Base-by-base conservation (phyloP, 2,797 vertebrate species). In the Morelia viridis region DNA sequence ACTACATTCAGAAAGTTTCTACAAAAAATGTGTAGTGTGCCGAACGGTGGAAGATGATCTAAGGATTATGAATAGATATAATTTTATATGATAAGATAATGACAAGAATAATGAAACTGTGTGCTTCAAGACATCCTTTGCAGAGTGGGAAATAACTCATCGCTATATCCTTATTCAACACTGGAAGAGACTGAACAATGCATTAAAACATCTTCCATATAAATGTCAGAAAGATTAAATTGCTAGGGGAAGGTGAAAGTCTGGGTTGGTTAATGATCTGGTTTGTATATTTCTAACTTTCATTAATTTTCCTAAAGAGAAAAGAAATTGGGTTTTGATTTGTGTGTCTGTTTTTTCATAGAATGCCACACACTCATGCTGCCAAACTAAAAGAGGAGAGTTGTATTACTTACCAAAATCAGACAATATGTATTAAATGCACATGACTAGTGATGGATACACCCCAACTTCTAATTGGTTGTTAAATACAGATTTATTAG, bases 51-150 rank as follows among this genome's bases (percentile, higher is more conserved):
- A 60, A 46, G 57, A 91, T 11, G 28, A 56, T 28, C 46, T 84
- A 88, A 83, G 58, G 86, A 62, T 88, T 88, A 62, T 83, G 71
- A 92, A 84, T 83, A 92, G 58, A 41, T 83, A 46, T 41, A 28
- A 83, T 89, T 89, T 89, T 93, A 56, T 61, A 60, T 68, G 53
- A 83, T 88, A 90, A 84, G 15, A 84, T 90, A 90, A 90, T 88
- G 92, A 64, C n/a, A 90, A 71, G 88, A 92, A 76, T 61, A 90
- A 92, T 92, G 41, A 87, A 76, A 53, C 58, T 76, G 64, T n/a
- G 35, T 46, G n/a, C 65, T 87, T 90, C 5, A 71, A 87, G 83
- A 90, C 57, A 87, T 61, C 12, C 46, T 80, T 87, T 88, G 61
- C 84, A 53, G 65, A 90, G 19, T 46, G 56, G 60, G 35, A 88